A percentile compares a stretch with the other conserved stretches of the same genome.
Evolutionary conservation across 2,797 vertebrate species (phyloP).

Genomic region (Myotis planiceps): DNA sequence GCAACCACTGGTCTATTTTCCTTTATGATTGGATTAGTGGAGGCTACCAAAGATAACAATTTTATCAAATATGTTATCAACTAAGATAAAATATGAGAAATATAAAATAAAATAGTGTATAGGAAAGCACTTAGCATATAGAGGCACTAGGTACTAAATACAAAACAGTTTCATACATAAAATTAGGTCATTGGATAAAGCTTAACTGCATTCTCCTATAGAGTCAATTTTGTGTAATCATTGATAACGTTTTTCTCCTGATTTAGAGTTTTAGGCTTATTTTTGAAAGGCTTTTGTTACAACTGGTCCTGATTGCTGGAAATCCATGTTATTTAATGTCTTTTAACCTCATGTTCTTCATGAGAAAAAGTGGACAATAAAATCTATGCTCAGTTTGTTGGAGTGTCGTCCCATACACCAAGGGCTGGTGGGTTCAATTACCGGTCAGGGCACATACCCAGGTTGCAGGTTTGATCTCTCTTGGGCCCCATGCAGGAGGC

Average conservation of each 20-base stretch:
- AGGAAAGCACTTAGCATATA: background rate
- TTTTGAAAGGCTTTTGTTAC: constrained; percentile 24
- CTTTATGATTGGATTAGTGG: background rate
- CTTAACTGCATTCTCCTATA: background rate
- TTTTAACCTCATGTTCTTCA: constrained; percentile 14
- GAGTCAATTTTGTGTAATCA: background rate
- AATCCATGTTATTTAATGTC: background rate
- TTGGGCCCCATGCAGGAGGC: too few relatives aligned
- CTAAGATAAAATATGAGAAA: background rate
- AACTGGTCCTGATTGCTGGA: background rate
- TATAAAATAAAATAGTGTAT: background rate
- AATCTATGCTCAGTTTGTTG: background rate
- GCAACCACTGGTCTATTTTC: background rate
- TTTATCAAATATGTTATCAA: background rate
- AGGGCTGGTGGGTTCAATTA: too few relatives aligned
- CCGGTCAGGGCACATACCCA: too few relatives aligned
- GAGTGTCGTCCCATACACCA: too few relatives aligned
- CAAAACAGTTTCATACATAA: background rate
- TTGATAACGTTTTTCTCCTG: background rate
- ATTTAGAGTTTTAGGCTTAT: background rate
- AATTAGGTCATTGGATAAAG: background rate
- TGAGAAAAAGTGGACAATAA: background rate
- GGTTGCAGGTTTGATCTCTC: too few relatives aligned
- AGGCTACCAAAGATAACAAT: background rate
- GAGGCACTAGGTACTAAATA: background rate